phyloP scores from a whole-genome alignment of 2,113 vertebrate species.

The Tonatia bakeri region DNA sequence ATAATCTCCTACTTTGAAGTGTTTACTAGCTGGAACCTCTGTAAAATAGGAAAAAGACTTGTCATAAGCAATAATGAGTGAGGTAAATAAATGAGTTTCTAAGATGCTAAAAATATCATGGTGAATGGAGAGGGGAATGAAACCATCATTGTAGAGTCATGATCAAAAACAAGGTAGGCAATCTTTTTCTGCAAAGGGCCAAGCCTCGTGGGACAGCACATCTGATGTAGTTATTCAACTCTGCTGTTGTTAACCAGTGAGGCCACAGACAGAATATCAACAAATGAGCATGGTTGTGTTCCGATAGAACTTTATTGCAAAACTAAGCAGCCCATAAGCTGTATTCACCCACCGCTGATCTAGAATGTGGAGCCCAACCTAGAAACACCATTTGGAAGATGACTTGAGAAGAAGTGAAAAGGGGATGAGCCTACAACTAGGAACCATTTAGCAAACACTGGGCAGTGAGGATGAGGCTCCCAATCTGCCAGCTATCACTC shows the following conservation, averaged over 20 bases:
- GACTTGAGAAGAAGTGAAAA: neutral
- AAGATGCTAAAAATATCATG: neutral
- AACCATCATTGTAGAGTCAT: neutral
- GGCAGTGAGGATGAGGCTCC: neutral
- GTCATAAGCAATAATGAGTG: slow-evolving; percentile 4
- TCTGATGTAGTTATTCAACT: neutral
- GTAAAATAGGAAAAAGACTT: slow-evolving; percentile 17
- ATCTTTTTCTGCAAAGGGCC: neutral
- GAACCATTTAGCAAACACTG: neutral
- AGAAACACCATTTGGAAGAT: slow-evolving; percentile 18
- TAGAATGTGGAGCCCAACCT: neutral
- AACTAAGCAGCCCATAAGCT: neutral
- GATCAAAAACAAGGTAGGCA: neutral
- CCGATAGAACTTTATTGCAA: neutral
- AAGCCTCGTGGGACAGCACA: neutral
- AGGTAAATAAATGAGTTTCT: neutral
- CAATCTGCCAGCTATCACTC: neutral
- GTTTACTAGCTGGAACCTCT: neutral
- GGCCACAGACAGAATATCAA: neutral
- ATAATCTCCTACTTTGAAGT: slow-evolving; percentile 1
- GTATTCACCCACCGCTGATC: neutral
- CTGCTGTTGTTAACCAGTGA: neutral
- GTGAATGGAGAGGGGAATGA: neutral
- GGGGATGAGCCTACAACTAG: neutral
- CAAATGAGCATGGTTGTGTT: neutral